phyloP scores from a whole-genome alignment of 2,888 invertebrate genomes.

The Idaea aversata region DNA sequence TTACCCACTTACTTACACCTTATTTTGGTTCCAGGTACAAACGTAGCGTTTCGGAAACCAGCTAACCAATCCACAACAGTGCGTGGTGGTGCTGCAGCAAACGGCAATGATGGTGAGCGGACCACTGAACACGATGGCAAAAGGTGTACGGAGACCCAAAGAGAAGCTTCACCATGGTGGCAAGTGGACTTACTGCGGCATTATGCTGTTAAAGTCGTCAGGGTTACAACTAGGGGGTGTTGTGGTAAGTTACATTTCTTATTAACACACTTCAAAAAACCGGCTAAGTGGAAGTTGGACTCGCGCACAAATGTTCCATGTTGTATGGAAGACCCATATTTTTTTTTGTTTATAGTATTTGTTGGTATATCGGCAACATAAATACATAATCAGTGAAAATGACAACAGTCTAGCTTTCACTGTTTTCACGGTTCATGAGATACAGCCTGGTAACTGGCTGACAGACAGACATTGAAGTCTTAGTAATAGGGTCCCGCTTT shows the following conservation, averaged over 20 bases:
- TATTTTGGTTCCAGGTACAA: constrained; percentile 82
- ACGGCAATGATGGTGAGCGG: constrained; percentile 93
- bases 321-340: background rate
- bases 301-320: no score
- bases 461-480: no score
- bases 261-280: no score
- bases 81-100: constrained; percentile 89
- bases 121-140: constrained; percentile 92
- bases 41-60: constrained; percentile 92
- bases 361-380: no score
- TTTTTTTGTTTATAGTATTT: background rate
- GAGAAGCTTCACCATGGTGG: constrained; percentile 96
- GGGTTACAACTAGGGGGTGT: constrained; percentile 91
- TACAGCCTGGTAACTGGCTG: no score
- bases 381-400: constrained; percentile 1
- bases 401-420: background rate
- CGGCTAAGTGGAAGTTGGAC: no score
- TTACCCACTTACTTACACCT: background rate
- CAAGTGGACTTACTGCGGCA: constrained; percentile 91
- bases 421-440: no score
- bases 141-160: constrained; percentile 93
- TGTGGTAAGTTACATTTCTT: constrained; percentile 78
- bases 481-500: no score
- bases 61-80: constrained; percentile 95
- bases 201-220: constrained; percentile 91